Evolutionary conservation across 1,140 invertebrate species (phyloP).

Genomic region (Drosophila persimilis): DNA sequence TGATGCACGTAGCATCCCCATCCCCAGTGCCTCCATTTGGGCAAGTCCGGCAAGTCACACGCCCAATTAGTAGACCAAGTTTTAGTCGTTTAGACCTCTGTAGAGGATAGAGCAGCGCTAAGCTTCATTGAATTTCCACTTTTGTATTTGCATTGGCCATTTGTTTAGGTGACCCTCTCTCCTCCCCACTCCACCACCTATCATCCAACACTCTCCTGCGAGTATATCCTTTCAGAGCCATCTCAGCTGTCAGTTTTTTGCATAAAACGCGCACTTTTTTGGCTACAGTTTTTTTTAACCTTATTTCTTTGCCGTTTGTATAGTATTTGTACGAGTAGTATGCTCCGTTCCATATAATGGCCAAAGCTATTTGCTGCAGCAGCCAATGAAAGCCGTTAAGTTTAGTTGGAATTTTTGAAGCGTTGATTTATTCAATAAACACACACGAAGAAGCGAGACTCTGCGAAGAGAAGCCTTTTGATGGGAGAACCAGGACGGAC

Average conservation of each 20-base stretch:
- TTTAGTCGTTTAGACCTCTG: constrained; percentile 67
- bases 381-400: constrained; percentile 75
- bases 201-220: not conserved
- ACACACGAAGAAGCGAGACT: constrained; percentile 22
- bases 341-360: constrained; percentile 46
- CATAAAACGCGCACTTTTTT: constrained; percentile 57
- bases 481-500: not conserved
- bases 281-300: constrained; percentile 66
- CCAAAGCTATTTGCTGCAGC: constrained; percentile 61
- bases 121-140: constrained; percentile 79
- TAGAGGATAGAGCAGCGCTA: constrained; percentile 44
- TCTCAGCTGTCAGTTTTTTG: constrained; percentile 36
- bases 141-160: constrained; percentile 75
- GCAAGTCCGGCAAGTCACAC: constrained; percentile 62
- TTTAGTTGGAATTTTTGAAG: constrained; percentile 71
- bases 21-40: not conserved
- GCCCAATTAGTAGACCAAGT: constrained; percentile 79
- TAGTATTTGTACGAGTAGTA: not conserved
- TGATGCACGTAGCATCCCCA: constrained; percentile 67
- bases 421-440: constrained; percentile 77
- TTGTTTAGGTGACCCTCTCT: constrained; percentile 28
- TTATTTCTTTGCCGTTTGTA: constrained; percentile 13
- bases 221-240: constrained; percentile 4
- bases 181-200: not conserved
- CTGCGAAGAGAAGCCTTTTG: constrained; percentile 33